phyloP scores from a whole-genome alignment of 1,140 invertebrate species.

The Aphis craccivora region DNA sequence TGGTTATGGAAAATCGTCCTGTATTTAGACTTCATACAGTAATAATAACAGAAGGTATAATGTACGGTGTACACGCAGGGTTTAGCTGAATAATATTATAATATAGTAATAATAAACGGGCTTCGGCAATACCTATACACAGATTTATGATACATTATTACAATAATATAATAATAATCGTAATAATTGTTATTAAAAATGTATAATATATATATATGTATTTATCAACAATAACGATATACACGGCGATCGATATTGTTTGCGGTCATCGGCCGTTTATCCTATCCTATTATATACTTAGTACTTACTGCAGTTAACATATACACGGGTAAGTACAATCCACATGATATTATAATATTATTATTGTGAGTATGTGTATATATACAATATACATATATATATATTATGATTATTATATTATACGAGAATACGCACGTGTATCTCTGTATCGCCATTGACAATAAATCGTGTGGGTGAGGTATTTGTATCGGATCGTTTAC shows the following conservation, averaged over 20 bases:
- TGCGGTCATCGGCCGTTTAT: not conserved
- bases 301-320: not conserved
- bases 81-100: not conserved
- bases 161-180: not conserved
- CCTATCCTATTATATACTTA: not conserved
- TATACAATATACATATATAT: not conserved
- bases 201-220: constrained; percentile 28
- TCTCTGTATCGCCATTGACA: constrained; percentile 17
- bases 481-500: constrained; percentile 32
- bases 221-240: constrained; percentile 15
- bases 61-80: too few relatives aligned
- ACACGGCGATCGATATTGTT: not conserved
- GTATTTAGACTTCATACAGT: too few relatives aligned
- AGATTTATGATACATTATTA: not conserved
- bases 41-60: too few relatives aligned
- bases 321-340: not conserved
- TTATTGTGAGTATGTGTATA: not conserved
- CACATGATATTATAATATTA: not conserved
- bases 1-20: too few relatives aligned
- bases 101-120: not conserved
- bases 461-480: constrained; percentile 38
- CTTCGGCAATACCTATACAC: not conserved
- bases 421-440: not conserved
- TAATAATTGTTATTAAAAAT: not conserved
- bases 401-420: constrained; percentile 20